Evolutionary conservation across 2,113 vertebrate species (phyloP).

Genomic region (Telmatochromis sp.): DNA sequence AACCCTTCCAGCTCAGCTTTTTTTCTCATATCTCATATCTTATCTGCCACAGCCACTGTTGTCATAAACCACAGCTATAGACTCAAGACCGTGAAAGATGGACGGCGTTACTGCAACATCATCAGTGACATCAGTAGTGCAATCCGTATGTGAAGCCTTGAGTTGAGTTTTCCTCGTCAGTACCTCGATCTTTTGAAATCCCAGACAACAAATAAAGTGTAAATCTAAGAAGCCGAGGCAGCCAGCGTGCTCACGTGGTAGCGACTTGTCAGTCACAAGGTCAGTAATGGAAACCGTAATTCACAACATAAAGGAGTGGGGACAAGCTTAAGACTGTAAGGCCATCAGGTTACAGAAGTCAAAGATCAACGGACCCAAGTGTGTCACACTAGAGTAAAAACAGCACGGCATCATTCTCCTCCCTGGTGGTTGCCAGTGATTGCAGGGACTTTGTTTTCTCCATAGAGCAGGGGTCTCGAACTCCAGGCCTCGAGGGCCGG

Average conservation of each 20-base stretch:
- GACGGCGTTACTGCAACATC: background rate
- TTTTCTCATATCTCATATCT: background rate
- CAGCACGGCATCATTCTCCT: fast-evolving
- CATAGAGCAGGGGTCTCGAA: background rate
- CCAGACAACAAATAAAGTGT: background rate
- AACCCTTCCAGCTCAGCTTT: background rate
- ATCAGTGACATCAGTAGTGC: background rate
- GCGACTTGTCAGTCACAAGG: background rate
- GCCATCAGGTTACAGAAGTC: background rate
- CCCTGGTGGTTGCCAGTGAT: background rate
- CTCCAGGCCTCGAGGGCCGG: fast-evolving
- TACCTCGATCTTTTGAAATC: background rate
- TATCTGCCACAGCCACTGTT: background rate
- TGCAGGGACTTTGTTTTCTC: background rate
- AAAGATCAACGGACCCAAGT: background rate
- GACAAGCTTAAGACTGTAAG: background rate
- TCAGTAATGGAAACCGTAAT: background rate
- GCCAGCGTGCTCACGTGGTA: background rate
- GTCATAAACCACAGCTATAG: background rate
- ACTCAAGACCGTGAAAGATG: background rate
- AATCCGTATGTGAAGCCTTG: background rate
- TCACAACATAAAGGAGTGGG: background rate
- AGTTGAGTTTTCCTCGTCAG: background rate
- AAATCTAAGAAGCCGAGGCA: background rate
- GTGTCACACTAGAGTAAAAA: background rate